Evolutionary conservation across 2,113 vertebrate species (phyloP), one percentile per base, ranked within the genome.

Genomic region (Pangasianodon hypophthalmus): DNA sequence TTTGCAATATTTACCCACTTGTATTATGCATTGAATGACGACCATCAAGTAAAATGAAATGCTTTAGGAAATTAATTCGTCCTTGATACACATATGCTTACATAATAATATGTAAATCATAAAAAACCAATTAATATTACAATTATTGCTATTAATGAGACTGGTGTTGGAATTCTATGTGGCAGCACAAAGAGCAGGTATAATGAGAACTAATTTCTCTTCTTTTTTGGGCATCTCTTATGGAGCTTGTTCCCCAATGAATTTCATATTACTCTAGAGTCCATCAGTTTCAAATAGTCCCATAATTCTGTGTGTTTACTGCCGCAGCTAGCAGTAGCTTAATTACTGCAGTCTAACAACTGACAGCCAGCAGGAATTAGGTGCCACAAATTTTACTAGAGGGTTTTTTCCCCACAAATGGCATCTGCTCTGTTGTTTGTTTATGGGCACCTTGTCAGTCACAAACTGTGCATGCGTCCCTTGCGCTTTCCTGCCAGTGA

Each of bases 381-480:
- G 50, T 89, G 69, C 41, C 24, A 89, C 37, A 58, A 44, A 46
- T 82, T 88, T 89, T 44, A 48, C 64, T 62, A 60, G 71, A 29
- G 26, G 32, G 26, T 58, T 46, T 50, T 44, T 18, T 2, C 48
- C 71, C 24, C 41, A 64, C 88, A 60, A n/a, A 56, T 88, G 48
- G 82, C 41, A 89, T 88, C 84, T 90, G 88, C 87, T 71, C n/a
- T 84, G 67, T 75, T 88, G 77, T 89, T 84, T 89, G 86, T 91
- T 92, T 84, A 91, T 77, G 58, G 90, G 83, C 62, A 86, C 58
- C 50, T 52, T 85, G 88, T 90, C 75, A 86, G 62, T 91, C 89
- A 77, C 3, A 86, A 58, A 82, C 44, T 83, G 84, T 86, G 82
- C 84, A 62, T 73, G 24, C 50, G 87, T 87, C 67, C 69, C 79